Conservation (phyloP, 2,797 vertebrate genomes). For the Staurois parvus region DNA sequence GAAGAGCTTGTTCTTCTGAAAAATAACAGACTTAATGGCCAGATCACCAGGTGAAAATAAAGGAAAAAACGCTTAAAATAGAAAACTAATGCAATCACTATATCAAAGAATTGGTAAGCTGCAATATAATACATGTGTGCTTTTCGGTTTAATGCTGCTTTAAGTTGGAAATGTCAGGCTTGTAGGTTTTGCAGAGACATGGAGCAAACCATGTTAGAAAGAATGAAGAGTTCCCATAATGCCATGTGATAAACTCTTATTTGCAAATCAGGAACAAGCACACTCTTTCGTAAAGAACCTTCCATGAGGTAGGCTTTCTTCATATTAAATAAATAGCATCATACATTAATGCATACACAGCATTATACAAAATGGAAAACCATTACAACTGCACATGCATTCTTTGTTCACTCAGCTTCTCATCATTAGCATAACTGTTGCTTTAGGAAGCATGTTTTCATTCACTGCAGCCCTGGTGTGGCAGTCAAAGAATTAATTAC, state of each 20-base stretch:
- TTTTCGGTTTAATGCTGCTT: too few relatives aligned
- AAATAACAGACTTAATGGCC: too few relatives aligned
- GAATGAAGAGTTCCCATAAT: background rate
- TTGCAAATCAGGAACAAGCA: background rate
- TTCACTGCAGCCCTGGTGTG: conserved; percentile 68
- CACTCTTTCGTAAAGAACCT: background rate
- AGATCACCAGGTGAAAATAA: too few relatives aligned
- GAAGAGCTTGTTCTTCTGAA: too few relatives aligned
- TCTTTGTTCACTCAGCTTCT: conserved; percentile 64
- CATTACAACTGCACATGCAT: conserved; percentile 36
- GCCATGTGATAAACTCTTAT: background rate
- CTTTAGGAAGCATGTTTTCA: conserved; percentile 68
- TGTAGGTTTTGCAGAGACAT: too few relatives aligned
- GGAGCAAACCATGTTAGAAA: background rate
- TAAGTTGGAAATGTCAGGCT: too few relatives aligned
- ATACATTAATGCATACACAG: conserved; percentile 3
- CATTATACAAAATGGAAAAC: conserved; percentile 19
- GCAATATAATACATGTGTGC: too few relatives aligned
- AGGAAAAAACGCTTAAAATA: too few relatives aligned
- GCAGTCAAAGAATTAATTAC: conserved; percentile 77
- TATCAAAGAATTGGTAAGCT: too few relatives aligned
- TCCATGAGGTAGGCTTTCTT: background rate
- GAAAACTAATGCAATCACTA: too few relatives aligned
- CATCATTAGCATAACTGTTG: conserved; percentile 63
- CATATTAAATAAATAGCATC: background rate